Percentiles rank a stretch among this genome's conserved stretches.
These are phyloP conservation scores for Rhabdomys pumilio DNA, from an alignment of 2,797 vertebrate species.

Conservation along the genomic window DNA sequence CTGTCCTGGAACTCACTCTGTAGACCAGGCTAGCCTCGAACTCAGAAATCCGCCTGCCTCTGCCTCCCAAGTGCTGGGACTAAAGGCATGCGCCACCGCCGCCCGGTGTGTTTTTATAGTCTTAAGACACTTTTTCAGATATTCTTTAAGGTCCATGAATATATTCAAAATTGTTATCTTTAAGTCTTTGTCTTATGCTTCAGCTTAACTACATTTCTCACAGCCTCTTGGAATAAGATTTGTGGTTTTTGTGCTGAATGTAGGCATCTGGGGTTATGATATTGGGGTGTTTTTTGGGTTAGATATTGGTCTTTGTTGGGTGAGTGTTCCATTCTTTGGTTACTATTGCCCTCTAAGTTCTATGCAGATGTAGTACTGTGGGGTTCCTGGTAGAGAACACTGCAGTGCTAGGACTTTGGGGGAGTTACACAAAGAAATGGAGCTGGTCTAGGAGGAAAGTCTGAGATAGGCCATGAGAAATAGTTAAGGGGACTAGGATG, in stretches of 20 bases:
- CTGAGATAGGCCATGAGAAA: neutral
- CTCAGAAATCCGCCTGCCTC: too few species aligned
- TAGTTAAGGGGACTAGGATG: too few species aligned
- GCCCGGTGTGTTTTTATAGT: neutral
- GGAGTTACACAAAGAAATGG: neutral
- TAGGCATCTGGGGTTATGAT: neutral
- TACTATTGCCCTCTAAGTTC: neutral
- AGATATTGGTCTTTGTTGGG: neutral
- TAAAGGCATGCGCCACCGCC: too few species aligned
- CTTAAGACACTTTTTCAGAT: neutral
- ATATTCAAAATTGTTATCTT: neutral
- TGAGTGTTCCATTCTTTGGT: neutral
- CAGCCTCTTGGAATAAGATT: neutral
- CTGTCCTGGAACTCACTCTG: too few species aligned
- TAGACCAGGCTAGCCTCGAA: too few species aligned
- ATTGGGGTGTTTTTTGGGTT: neutral
- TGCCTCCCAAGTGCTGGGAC: too few species aligned
- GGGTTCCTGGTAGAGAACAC: neutral
- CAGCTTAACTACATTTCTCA: neutral
- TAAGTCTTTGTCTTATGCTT: neutral
- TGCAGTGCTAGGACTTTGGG: neutral
- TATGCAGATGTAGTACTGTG: neutral
- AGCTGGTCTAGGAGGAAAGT: neutral
- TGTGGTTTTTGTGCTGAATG: neutral
- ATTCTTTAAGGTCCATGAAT: neutral